Evolutionary conservation across 37 sponge, comb jelly and placozoan genomes (phyloP), one percentile per base, ranked within the genome.

Genomic region (Theonella swinhoei): DNA sequence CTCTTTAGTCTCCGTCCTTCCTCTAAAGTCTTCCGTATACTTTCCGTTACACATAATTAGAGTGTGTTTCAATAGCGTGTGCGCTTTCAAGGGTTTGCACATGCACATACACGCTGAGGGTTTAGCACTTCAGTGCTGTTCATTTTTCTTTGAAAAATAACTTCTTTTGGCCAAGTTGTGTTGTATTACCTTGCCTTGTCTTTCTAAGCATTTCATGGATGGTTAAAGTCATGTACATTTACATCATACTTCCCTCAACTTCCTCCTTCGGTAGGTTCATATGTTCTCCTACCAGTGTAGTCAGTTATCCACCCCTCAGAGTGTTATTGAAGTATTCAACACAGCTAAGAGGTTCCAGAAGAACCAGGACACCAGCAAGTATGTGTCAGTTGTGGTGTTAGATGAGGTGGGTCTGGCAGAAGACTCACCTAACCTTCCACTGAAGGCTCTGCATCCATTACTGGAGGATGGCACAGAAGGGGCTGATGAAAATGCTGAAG

Each of bases 351-450:
- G 40, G 19, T 83, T 88, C 61, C 95, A 95, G 74, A 67, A 37
- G n/a, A 88, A 92, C 2, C 88, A 80, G 24, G 82, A 91, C 60
- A 79, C 32, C 11, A 86, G 11, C 30, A 66, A 76, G 47, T 80
- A 87, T 77, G 91, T 96, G 76, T 85, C 94, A 39, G 84, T 89
- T 23, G 96, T 96, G 9, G 96, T 96, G 26, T 78, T 96, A 69
- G 98, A 97, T 77, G 98, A 97, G 70, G 96, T 97, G 23, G 98
- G 98, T 14, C 79, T 97, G 60, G 98, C 98, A 42, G 98, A 97
- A 63, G 98, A 97, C 76, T 97, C 98, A 24, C 93, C 96, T 1
- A 90, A 83, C 62, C 85, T 97, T 41, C 96, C 96, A 0, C 81
- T 97, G 36, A 97, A 97, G 71, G 98, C 87, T 3, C 83, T 97